Evolutionary conservation across 2,888 invertebrate genomes (phyloP), one percentile per base, ranked within the genome.

Genomic region (Caenorhabditis angaria): DNA sequence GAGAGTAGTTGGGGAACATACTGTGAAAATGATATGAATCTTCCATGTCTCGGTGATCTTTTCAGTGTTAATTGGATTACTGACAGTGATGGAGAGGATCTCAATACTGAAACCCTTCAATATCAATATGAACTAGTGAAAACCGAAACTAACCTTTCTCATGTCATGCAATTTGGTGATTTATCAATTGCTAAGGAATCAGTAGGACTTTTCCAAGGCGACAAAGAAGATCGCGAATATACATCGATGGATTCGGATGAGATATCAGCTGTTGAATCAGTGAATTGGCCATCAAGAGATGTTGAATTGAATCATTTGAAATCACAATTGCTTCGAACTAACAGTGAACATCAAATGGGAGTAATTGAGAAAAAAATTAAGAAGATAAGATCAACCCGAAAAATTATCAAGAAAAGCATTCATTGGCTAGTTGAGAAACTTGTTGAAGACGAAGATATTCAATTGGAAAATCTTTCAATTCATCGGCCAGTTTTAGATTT

Each of bases 21-120:
- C 83, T 91, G 87, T 81, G 91, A 91, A 82, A 87, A 89, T 63
- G 74, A 81, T 47, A 74, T 76, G 78, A 66, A 68, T n/a, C 71
- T 82, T 8, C 82, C 83, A 14, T 87, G 90, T 84, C 88, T 91
- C 6, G 91, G 91, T 12, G 91, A 91, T 86, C 88, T 90, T 3
- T 91, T 91, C 88, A 91, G 90, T 77, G 90, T 91, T 22, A 90
- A 89, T 65, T 91, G 91, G 91, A 90, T 91, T 90, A 89, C 91
- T 82, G 90, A 91, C 84, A 89, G 90, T 35, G 91, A 91, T 71
- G 82, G 56, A 5, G 90, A 90, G 78, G 87, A 90, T 70, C 79
- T 91, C 41, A 83, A 82, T 3, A 70, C 76, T 20, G 91, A 91
- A 83, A 90, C 90, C 1, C 85, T 91, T 5, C 87, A 89, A 56